phyloP scores from a whole-genome alignment of 2,113 vertebrate genomes.

The Phycodurus eques region DNA sequence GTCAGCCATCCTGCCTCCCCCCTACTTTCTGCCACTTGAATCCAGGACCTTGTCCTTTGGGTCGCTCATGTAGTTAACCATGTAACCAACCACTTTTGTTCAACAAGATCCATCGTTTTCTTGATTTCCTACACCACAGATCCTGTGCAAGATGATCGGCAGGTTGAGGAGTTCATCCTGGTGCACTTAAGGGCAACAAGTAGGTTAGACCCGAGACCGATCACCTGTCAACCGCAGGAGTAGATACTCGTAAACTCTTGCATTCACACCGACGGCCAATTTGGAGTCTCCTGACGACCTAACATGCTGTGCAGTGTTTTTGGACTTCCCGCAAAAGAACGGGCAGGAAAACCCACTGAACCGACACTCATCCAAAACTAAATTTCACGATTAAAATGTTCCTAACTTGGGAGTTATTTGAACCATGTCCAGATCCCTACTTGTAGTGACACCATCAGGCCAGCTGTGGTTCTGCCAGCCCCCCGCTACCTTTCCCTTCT shows the following conservation, averaged over 20 bases:
- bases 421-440: slow-evolving; percentile 8
- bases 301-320: background rate
- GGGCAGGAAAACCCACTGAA: background rate
- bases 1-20: too few relatives aligned
- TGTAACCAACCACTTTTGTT: background rate
- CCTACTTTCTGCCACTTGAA: background rate
- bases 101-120: background rate
- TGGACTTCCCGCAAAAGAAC: background rate
- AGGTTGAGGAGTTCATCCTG: background rate
- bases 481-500: slow-evolving; percentile 23
- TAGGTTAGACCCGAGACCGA: background rate
- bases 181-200: background rate
- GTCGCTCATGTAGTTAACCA: background rate
- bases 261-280: background rate
- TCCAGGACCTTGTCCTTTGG: background rate
- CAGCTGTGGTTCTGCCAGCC: slow-evolving; percentile 4
- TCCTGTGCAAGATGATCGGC: background rate
- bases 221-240: background rate
- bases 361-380: background rate
- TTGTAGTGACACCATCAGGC: slow-evolving; percentile 19
- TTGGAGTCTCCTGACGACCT: background rate
- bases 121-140: background rate
- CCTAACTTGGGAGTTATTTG: background rate
- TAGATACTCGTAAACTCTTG: too few relatives aligned
- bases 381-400: background rate